A percentile compares a stretch with the other conserved stretches of the same genome.
phyloP scores from a whole-genome alignment of 2,797 vertebrate genomes.

The Pseudocheirus occidentalis region DNA sequence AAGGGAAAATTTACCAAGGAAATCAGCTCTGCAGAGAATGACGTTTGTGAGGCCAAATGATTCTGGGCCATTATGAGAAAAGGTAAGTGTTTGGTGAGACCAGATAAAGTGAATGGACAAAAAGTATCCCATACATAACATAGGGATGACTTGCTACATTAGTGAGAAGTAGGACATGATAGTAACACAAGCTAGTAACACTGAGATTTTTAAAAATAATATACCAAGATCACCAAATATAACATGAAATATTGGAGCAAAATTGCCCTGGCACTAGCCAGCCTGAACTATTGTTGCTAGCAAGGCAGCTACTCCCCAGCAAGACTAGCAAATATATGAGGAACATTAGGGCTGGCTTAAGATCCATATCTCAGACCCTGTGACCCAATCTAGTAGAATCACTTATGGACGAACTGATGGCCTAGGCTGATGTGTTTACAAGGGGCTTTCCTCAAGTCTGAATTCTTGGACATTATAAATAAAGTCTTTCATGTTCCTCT shows the following conservation, averaged over 20 bases:
- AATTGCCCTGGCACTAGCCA: neutral
- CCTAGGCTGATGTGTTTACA: neutral
- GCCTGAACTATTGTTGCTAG: neutral
- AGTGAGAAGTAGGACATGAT: neutral
- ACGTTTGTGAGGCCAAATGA: neutral
- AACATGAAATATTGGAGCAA: neutral
- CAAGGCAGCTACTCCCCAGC: neutral
- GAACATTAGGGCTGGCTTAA: neutral
- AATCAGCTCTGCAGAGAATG: neutral
- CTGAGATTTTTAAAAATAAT: neutral
- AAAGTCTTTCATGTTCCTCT: neutral
- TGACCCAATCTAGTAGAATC: too few species aligned
- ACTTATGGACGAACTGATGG: neutral
- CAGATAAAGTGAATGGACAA: neutral
- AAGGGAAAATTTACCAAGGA: neutral
- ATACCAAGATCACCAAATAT: neutral
- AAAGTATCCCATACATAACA: neutral
- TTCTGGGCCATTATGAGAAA: neutral
- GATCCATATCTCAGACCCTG: neutral
- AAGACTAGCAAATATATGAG: neutral
- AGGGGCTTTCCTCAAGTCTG: neutral
- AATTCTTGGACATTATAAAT: neutral
- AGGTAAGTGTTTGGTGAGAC: neutral
- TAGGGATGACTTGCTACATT: neutral
- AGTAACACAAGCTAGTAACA: neutral